These are phyloP conservation scores for Micromesistius poutassou DNA, from an alignment of 2,797 vertebrate species.

Conservation along the genomic window DNA sequence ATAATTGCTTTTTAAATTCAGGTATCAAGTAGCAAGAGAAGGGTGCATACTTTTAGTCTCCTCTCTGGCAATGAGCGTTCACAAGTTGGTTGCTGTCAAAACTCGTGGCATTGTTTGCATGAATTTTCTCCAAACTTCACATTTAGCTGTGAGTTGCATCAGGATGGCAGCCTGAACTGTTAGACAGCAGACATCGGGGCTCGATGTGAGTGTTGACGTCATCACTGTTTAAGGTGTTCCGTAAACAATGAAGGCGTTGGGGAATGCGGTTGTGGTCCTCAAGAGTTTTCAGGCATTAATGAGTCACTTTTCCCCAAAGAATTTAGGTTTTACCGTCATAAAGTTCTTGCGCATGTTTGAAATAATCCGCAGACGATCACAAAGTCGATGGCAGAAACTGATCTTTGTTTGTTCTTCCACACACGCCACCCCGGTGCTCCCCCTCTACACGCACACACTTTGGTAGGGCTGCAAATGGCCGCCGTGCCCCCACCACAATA, in stretches of 20 bases:
- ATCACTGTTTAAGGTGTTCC: constrained; percentile 35
- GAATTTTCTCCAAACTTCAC: not conserved
- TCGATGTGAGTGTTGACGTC: constrained; percentile 17
- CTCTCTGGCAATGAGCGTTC: too few species aligned
- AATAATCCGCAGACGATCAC: too few species aligned
- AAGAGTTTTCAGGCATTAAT: too few species aligned
- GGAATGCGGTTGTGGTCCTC: not conserved
- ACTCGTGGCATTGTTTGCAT: too few species aligned
- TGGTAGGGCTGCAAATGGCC: constrained; percentile 25
- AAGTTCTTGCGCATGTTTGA: too few species aligned
- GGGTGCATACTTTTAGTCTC: not conserved
- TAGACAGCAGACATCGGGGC: not conserved
- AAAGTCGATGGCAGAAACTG: too few species aligned
- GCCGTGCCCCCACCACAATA: constrained; percentile 44
- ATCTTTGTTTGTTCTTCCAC: too few species aligned
- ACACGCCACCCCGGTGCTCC: too few species aligned
- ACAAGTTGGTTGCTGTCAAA: too few species aligned
- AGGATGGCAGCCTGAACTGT: constrained; percentile 36
- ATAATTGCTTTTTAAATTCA: not conserved
- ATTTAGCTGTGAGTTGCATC: constrained; percentile 18
- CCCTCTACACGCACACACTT: not conserved
- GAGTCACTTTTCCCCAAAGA: too few species aligned
- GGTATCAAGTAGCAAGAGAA: not conserved
- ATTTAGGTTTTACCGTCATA: too few species aligned
- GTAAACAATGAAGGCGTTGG: constrained; percentile 32